These are phyloP conservation scores for Mormyrus iriodes DNA, from an alignment of 2,113 vertebrate species.

Conservation along the genomic window DNA sequence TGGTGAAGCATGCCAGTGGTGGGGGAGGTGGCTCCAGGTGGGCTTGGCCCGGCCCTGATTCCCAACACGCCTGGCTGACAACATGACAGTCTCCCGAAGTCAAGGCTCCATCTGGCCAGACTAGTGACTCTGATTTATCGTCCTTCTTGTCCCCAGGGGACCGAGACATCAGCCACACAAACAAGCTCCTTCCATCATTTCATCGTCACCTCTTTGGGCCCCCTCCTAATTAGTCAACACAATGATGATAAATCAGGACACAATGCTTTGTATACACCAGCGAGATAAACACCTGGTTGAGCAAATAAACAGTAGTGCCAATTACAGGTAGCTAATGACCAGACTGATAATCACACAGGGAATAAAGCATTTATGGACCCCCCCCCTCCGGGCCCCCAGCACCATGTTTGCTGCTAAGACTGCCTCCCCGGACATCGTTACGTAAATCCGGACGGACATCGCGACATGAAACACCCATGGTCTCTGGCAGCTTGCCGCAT, in stretches of 20 bases:
- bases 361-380: background rate
- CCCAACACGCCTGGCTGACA: background rate
- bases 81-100: background rate
- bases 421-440: background rate
- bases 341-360: background rate
- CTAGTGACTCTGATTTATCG: background rate
- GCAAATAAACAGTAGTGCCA: background rate
- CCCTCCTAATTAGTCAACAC: background rate
- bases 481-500: background rate
- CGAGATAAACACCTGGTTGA: background rate
- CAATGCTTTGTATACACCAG: background rate
- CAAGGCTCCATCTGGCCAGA: background rate
- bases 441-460: background rate
- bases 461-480: background rate
- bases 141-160: background rate
- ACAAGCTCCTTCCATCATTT: background rate
- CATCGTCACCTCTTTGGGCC: background rate
- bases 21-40: too few species aligned
- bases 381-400: background rate
- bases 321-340: background rate
- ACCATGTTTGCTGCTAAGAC: background rate
- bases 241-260: background rate
- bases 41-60: background rate
- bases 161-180: background rate
- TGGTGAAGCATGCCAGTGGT: background rate